Percentiles rank a stretch among this genome's conserved stretches.
Conservation (phyloP, 2,797 vertebrate species). For the Pelochelys cantorii region DNA sequence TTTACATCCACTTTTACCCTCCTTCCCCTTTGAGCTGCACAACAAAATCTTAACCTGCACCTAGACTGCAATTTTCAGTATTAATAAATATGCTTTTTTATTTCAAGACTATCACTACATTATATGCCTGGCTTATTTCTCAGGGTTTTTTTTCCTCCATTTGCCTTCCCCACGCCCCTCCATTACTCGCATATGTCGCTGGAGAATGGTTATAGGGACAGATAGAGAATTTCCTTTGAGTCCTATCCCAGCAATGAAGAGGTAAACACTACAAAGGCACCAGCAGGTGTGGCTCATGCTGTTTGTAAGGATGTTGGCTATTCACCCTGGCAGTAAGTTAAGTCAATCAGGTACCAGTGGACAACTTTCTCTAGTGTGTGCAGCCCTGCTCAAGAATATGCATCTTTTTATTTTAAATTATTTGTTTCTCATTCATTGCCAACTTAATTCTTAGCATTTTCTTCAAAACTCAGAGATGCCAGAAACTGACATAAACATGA, state of each 20-base stretch:
- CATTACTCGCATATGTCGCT: not conserved
- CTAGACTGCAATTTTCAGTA: not conserved
- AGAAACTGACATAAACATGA: not conserved
- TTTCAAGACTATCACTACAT: not conserved
- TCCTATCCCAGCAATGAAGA: not conserved
- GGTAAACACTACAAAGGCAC: not conserved
- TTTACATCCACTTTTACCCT: not conserved
- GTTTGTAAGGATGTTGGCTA: not conserved
- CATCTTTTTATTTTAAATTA: not conserved
- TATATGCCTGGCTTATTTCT: not conserved
- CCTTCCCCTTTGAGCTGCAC: not conserved
- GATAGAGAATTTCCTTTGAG: not conserved
- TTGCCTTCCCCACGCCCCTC: not conserved
- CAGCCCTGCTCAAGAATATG: not conserved
- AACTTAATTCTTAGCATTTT: not conserved
- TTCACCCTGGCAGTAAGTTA: not conserved
- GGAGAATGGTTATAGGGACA: not conserved
- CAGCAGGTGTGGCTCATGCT: fast-evolving
- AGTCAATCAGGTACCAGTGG: not conserved
- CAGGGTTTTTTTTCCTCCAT: not conserved
- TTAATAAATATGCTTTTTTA: not conserved
- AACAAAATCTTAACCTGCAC: not conserved
- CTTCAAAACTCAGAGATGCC: not conserved
- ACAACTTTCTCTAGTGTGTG: not conserved
- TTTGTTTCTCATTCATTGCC: not conserved